These are phyloP conservation scores for Polypterus senegalus DNA, from an alignment of 2,113 vertebrate species.

Conservation along the genomic window DNA sequence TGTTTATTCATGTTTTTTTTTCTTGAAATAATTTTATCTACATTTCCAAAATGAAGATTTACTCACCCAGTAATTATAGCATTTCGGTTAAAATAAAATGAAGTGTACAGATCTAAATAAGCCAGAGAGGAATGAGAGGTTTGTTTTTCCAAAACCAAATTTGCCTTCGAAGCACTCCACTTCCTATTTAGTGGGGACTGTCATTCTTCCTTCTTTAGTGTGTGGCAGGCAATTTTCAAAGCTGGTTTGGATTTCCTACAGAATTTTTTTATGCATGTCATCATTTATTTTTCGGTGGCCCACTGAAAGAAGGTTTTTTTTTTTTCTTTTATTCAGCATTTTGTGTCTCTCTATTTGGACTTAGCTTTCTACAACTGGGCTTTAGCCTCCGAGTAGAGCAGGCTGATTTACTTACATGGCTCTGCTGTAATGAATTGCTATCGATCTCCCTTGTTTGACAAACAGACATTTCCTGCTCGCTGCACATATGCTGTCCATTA, in stretches of 20 bases:
- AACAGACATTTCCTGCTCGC: constrained; percentile 2
- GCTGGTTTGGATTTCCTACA: no score
- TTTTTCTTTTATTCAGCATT: no score
- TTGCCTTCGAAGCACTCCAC: neutral
- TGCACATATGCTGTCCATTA: constrained; percentile 43
- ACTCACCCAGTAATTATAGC: neutral
- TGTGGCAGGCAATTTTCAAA: no score
- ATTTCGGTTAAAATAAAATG: neutral
- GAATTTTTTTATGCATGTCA: no score
- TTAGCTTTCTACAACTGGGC: no score
- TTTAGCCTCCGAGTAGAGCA: constrained; percentile 5
- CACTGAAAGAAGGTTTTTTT: no score
- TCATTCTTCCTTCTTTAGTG: no score
- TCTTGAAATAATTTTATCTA: no score
- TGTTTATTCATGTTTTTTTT: no score
- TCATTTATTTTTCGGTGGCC: no score
- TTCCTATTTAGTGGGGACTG: neutral
- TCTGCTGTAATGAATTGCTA: constrained; percentile 55
- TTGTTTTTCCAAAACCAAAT: neutral
- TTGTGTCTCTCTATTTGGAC: no score
- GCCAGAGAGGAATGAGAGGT: neutral
- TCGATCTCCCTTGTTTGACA: constrained; percentile 53
- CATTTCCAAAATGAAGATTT: no score
- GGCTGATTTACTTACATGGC: constrained; percentile 31
- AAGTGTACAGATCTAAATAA: neutral